These are phyloP conservation scores for Diaprepes abbreviatus DNA, from an alignment of 2,888 invertebrate genomes.

Conservation along the genomic window DNA sequence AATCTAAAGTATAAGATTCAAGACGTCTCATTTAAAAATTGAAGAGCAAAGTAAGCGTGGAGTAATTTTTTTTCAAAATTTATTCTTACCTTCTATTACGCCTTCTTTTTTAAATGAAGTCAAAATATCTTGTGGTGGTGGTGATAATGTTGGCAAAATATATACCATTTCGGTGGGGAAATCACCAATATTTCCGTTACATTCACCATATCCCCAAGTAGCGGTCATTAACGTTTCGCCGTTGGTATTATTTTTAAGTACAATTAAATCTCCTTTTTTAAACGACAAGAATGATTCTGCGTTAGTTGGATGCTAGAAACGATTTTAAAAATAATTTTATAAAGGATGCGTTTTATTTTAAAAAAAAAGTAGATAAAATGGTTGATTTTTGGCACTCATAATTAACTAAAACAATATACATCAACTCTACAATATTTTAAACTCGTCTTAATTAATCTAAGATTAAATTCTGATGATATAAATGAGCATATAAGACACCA, in stretches of 20 bases:
- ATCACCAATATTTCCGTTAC: constrained; percentile 81
- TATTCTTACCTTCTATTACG: constrained; percentile 49
- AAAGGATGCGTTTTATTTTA: too few relatives aligned
- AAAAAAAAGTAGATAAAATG: too few relatives aligned
- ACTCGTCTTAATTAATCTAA: too few relatives aligned
- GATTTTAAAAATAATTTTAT: too few relatives aligned
- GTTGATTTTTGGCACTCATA: too few relatives aligned
- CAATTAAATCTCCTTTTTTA: constrained; percentile 83
- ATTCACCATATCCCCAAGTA: constrained; percentile 81
- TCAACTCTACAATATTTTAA: too few relatives aligned
- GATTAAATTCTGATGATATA: too few relatives aligned
- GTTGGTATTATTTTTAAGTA: constrained; percentile 79
- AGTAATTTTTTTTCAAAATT: constrained; percentile 54
- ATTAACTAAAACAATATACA: too few relatives aligned
- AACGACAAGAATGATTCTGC: constrained; percentile 73
- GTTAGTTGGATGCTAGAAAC: constrained; percentile 67
- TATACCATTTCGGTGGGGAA: constrained; percentile 91
- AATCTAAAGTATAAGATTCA: too few relatives aligned
- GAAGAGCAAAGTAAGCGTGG: too few relatives aligned
- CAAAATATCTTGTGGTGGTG: constrained; percentile 79
- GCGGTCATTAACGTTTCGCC: constrained; percentile 82
- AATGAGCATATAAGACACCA: too few relatives aligned
- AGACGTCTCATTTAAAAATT: too few relatives aligned
- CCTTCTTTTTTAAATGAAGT: constrained; percentile 76
- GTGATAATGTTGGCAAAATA: constrained; percentile 84